Conservation (phyloP, 2,797 vertebrate species). For the Hirundo rustica region DNA sequence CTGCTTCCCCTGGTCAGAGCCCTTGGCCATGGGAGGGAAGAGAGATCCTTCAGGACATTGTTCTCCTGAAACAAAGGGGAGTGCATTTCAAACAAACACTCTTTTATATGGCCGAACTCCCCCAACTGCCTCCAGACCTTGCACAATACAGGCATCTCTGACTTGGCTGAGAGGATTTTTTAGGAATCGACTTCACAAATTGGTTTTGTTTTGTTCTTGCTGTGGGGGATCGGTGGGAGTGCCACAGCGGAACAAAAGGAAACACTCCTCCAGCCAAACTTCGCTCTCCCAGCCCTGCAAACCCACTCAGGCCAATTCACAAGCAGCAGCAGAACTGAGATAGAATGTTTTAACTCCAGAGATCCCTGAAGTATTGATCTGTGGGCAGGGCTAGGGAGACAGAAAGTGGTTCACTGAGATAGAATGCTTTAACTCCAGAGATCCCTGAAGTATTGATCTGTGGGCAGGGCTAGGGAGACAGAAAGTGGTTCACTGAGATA, state of each 20-base stretch:
- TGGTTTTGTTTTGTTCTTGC: slow-evolving; percentile 38
- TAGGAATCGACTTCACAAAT: neutral
- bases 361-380: neutral
- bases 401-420: neutral
- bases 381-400: neutral
- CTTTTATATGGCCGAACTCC: neutral
- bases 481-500: neutral
- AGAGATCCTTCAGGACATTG: neutral
- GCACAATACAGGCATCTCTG: neutral
- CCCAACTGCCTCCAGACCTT: neutral
- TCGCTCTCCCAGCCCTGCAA: neutral
- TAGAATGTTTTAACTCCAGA: neutral
- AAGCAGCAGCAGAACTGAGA: neutral
- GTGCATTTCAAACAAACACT: neutral
- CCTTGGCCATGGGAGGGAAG: neutral
- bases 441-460: neutral
- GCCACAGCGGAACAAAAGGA: neutral
- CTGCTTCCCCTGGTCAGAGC: neutral
- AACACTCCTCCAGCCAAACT: neutral
- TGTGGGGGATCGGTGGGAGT: slow-evolving; percentile 5
- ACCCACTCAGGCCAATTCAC: neutral
- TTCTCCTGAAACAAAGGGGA: neutral
- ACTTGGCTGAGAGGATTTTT: neutral
- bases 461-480: neutral
- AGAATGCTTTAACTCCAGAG: neutral